Conservation (phyloP, 2,797 vertebrate species). For the Dryobates pubescens region DNA sequence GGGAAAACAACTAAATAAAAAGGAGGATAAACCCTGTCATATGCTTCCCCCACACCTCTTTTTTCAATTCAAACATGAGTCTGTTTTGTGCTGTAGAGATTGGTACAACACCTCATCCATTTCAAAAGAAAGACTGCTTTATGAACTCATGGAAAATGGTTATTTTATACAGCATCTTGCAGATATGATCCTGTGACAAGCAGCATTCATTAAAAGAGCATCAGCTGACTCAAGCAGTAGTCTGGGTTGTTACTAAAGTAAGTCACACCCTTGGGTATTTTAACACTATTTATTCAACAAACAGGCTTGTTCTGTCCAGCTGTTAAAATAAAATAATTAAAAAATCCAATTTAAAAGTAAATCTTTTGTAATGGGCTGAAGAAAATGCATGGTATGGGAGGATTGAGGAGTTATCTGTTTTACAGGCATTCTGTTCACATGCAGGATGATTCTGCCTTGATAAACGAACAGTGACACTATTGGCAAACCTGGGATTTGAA, state of each 20-base stretch:
- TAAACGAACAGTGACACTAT: conserved; percentile 46
- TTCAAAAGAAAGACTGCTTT: conserved; percentile 57
- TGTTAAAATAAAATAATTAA: conserved; percentile 10
- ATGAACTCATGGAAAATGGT: conserved; percentile 56
- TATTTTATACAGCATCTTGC: conserved; percentile 66
- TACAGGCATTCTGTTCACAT: conserved; percentile 48
- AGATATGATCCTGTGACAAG: conserved; percentile 71
- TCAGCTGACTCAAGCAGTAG: conserved; percentile 43
- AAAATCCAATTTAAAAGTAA: conserved; percentile 63
- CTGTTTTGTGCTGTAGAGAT: conserved; percentile 44
- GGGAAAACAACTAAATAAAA: not conserved
- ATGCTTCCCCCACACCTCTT: not conserved
- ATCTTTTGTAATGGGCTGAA: conserved; percentile 67
- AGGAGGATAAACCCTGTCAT: not conserved
- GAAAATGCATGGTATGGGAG: conserved; percentile 45
- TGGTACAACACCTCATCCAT: conserved; percentile 39
- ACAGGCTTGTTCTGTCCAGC: conserved; percentile 55
- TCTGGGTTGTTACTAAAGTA: conserved; percentile 35
- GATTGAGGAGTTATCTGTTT: conserved; percentile 32
- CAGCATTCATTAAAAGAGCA: conserved; percentile 67
- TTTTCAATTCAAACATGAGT: conserved; percentile 58
- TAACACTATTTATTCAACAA: conserved; percentile 71
- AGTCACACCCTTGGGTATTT: conserved; percentile 49
- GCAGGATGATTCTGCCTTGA: conserved; percentile 51
- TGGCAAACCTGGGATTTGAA: conserved; percentile 62